Evolutionary conservation across 1,140 invertebrate genomes (phyloP), one percentile per base, ranked within the genome.

Genomic region (Samia ricini): DNA sequence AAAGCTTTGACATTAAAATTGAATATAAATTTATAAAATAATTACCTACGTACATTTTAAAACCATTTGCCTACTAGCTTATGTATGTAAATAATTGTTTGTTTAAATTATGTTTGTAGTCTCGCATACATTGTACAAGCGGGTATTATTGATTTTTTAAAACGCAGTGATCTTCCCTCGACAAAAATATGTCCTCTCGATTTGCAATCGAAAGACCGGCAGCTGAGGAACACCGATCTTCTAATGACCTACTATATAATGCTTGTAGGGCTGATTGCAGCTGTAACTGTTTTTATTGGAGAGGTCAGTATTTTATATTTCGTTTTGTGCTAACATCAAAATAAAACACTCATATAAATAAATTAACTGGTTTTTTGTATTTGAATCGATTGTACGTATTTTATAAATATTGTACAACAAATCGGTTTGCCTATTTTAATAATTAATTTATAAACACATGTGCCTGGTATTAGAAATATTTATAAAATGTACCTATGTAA

Each of bases 121-220:
- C 77, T 96, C 4, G 88, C 93, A 54, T 86, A 91, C 63, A 79
- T 96, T 18, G 92, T 95, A 0, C 94, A 96, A 88, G 91, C 93
- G 0, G 96, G 96, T 20, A 93, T 97, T 48, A 91, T 96, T 0
- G 93, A 94, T 61, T 93, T 93, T 64, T 87, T 94, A 61, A 89
- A 93, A 52, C 81, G 79, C 2, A 83, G 90, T 60, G 91, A 93
- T 65, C 70, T 96, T 67, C 95, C 96, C 0, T 92, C 93, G 61
- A 94, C 94, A 0, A 92, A 93, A 65, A 95, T 96, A 51, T 97
- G 96, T 73, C 96, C 96, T 0, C 88, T 96, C 22, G 92, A 96
- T 85, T 88, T 97, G 33, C 94, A 94, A 55, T 95, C 93, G n/a
- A 95, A 93, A 42, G 96, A 97, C 69, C 91, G 95, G 2, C 94